A percentile compares a stretch with the other conserved stretches of the same genome.
Conservation (phyloP, 2,888 invertebrate species). For the Galerucella nymphaeae region DNA sequence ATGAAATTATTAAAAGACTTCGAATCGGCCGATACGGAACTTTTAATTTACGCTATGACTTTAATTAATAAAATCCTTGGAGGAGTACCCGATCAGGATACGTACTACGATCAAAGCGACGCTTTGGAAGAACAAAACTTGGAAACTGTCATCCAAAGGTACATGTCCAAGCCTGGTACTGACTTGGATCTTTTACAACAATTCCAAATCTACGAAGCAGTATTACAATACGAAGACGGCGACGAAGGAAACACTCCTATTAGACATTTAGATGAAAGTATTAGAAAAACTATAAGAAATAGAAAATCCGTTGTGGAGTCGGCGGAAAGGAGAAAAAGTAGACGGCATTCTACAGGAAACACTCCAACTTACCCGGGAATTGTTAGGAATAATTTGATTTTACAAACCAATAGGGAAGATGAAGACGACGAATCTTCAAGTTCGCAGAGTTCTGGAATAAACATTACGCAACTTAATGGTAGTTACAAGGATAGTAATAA, state of each 20-base stretch:
- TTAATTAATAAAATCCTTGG: slow-evolving; percentile 95
- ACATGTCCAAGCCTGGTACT: slow-evolving; percentile 92
- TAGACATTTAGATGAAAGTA: slow-evolving; percentile 74
- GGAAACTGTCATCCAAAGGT: slow-evolving; percentile 86
- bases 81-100: slow-evolving; percentile 93
- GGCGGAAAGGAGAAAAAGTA: slow-evolving; percentile 81
- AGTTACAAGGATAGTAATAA: slow-evolving; percentile 70
- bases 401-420: slow-evolving; percentile 60
- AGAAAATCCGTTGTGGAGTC: slow-evolving; percentile 72
- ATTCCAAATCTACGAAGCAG: slow-evolving; percentile 95
- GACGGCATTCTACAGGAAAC: slow-evolving; percentile 78
- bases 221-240: slow-evolving; percentile 88
- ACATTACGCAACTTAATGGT: slow-evolving; percentile 68
- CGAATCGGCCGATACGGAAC: slow-evolving; percentile 95
- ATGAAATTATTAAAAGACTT: slow-evolving; percentile 91
- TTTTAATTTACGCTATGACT: slow-evolving; percentile 95
- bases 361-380: slow-evolving; percentile 65
- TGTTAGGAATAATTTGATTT: slow-evolving; percentile 50
- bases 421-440: slow-evolving; percentile 71
- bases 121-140: slow-evolving; percentile 94
- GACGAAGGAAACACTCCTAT: slow-evolving; percentile 76
- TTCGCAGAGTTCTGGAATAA: slow-evolving; percentile 70
- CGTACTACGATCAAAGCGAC: slow-evolving; percentile 98
- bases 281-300: slow-evolving; percentile 79
- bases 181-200: slow-evolving; percentile 93